phyloP scores from a whole-genome alignment of 2,113 vertebrate genomes.

The Suricata suricatta region DNA sequence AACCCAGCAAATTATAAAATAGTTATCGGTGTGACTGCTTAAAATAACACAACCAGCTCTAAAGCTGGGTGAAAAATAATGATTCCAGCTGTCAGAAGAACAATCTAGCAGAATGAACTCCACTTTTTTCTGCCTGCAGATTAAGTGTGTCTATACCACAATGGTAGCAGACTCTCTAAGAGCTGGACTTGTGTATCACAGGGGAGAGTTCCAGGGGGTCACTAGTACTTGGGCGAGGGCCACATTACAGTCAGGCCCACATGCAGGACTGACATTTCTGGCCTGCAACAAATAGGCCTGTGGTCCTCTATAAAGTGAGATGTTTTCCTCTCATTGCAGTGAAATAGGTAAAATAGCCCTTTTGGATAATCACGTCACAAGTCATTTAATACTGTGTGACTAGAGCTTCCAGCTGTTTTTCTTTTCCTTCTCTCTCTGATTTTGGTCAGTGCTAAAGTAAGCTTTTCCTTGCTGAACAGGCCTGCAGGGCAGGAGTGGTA shows the following conservation, averaged over 20 bases:
- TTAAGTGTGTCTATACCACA: not conserved
- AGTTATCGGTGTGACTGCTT: constrained; percentile 55
- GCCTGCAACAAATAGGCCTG: not conserved
- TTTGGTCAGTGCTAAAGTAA: not conserved
- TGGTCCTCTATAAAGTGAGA: not conserved
- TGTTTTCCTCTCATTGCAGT: not conserved
- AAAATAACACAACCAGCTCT: constrained; percentile 52
- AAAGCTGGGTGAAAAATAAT: constrained; percentile 42
- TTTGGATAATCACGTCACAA: not conserved
- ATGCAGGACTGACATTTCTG: not conserved
- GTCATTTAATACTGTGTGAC: not conserved
- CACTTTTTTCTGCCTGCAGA: constrained; percentile 22
- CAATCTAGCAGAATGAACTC: constrained; percentile 32
- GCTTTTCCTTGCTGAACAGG: not conserved
- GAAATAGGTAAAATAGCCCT: not conserved
- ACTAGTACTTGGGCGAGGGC: not conserved
- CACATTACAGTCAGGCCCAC: not conserved
- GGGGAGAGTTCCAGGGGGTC: not conserved
- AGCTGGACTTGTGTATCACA: not conserved
- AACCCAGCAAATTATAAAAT: constrained; percentile 62
- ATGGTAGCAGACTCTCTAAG: not conserved
- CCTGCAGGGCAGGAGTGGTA: not conserved
- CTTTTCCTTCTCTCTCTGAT: not conserved
- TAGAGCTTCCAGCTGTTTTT: not conserved
- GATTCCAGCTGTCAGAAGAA: not conserved